phyloP scores from a whole-genome alignment of 2,888 invertebrate species.

The Apotomis turbidana region DNA sequence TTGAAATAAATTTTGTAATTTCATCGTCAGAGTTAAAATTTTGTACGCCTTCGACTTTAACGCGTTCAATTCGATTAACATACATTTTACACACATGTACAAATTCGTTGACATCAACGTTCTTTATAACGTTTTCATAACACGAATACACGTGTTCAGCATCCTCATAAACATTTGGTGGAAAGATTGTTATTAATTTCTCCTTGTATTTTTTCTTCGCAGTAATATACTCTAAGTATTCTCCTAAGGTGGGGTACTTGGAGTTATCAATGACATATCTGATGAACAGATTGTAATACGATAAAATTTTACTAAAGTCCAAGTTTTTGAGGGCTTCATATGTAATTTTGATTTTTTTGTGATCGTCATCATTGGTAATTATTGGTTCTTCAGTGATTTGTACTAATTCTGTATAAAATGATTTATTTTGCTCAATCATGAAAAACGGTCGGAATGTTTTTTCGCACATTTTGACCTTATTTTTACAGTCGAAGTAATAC shows the following conservation, averaged over 20 bases:
- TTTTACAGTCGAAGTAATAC: conserved; percentile 41
- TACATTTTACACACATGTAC: conserved; percentile 43
- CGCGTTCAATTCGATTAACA: conserved; percentile 45
- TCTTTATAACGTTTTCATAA: conserved; percentile 41
- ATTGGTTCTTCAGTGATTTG: conserved; percentile 46
- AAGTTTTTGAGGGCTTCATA: conserved; percentile 46
- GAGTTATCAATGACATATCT: conserved; percentile 41
- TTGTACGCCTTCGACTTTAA: conserved; percentile 48
- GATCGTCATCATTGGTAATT: conserved; percentile 45
- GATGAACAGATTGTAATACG: conserved; percentile 45
- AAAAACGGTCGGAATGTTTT: conserved; percentile 54
- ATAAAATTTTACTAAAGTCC: conserved; percentile 47
- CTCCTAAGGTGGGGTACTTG: conserved; percentile 44
- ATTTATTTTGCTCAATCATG: conserved; percentile 47
- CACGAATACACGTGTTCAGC: conserved; percentile 27
- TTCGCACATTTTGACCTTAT: conserved; percentile 45
- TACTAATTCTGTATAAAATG: conserved; percentile 51
- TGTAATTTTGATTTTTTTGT: conserved; percentile 43
- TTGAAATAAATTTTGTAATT: neutral
- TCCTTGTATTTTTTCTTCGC: conserved; percentile 44
- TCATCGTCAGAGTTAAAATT: conserved; percentile 43
- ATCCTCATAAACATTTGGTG: conserved; percentile 33
- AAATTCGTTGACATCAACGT: conserved; percentile 45
- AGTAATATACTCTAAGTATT: conserved; percentile 44
- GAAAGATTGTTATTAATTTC: conserved; percentile 46